These are phyloP conservation scores for Pedetes capensis DNA, from an alignment of 2,113 vertebrate species.

Conservation along the genomic window DNA sequence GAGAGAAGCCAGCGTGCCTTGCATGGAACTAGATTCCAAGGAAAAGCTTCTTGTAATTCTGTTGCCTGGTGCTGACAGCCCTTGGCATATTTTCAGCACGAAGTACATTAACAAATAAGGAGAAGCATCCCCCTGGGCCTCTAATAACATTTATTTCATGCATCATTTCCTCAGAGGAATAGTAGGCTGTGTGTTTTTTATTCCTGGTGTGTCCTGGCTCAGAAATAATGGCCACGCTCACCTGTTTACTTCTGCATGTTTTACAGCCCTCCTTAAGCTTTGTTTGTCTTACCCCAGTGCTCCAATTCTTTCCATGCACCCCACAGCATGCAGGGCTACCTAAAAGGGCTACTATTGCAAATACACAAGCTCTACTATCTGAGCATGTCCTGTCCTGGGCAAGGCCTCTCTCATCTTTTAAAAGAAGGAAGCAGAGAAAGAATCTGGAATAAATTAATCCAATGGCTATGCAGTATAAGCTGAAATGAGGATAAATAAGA, in stretches of 20 bases:
- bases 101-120: slow-evolving; percentile 76
- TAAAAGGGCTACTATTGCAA: not conserved
- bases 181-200: slow-evolving; percentile 56
- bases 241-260: slow-evolving; percentile 54
- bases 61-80: slow-evolving; percentile 48
- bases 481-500: not conserved
- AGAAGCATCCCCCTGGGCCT: slow-evolving; percentile 70
- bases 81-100: slow-evolving; percentile 66
- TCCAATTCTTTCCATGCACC: not conserved
- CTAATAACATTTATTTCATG: slow-evolving; percentile 78
- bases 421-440: not conserved
- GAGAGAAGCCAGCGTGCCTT: not conserved
- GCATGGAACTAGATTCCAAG: not conserved
- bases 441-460: not conserved
- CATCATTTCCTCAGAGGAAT: slow-evolving; percentile 74
- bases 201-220: slow-evolving; percentile 62
- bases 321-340: not conserved
- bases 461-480: not conserved
- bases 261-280: slow-evolving; percentile 26
- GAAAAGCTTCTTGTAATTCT: not conserved
- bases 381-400: not conserved
- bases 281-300: not conserved
- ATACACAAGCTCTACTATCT: not conserved
- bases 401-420: not conserved
- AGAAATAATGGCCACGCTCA: slow-evolving; percentile 64